Evolutionary conservation across 2,888 invertebrate genomes (phyloP), one percentile per base, ranked within the genome.

Genomic region (Philereme vetulata): DNA sequence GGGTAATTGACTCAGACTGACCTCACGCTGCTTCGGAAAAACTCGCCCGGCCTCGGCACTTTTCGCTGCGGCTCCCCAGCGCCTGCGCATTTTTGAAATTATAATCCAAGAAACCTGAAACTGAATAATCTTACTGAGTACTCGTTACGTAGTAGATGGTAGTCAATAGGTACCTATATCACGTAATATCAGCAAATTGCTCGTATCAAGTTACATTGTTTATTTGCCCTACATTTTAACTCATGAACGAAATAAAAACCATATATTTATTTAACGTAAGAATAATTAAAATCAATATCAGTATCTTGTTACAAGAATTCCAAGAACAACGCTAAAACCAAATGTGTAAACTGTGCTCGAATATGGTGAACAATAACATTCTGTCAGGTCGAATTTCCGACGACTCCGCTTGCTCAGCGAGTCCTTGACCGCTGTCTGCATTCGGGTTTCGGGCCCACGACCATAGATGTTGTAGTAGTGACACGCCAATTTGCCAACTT

Each of bases 1-100:
- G 93, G 94, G 94, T 94, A 94, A 94, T 93, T 94, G 94, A 94
- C 94, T 94, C 85, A 80, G 74, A 78, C 81, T 94, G 94, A 94
- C 94, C 94, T 91, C 91, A 84, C 80, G 67, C 68, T 78, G 81
- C 84, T 84, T 88, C 86, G 87, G 85, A 82, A 86, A 86, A 87
- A 82, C 83, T 88, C 87, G 88, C 68, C 73, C 60, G 49, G 70
- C 62, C 75, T 88, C 86, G 87, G 82, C 72, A 68, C 70, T 76
- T 67, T 71, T 69, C 71, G 72, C 56, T 69, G 65, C 57, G 71
- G 72, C 55, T 69, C 65, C 58, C 40, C 56, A 64, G 65, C 70
- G 58, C 58, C 53, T 62, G 70, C 67, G 59, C 67, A 68, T 49
- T 48, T 71, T 64, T 67, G 54, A 60, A 68, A 56, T 72, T 60